Conservation (phyloP, 2,888 invertebrate species). For the Nephrotoma flavescens region DNA sequence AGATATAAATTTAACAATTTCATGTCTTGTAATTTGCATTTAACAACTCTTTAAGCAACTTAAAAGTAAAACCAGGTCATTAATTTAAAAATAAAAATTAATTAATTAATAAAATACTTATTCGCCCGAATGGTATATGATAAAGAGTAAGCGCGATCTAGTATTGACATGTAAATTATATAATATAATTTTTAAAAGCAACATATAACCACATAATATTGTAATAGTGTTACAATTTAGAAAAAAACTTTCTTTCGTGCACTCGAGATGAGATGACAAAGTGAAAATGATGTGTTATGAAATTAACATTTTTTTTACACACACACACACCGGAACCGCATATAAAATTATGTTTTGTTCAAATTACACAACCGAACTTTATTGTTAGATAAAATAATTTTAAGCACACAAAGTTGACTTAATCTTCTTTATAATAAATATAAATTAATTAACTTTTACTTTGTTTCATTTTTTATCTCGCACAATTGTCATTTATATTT, state of each 20-base stretch:
- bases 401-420: not conserved
- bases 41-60: not conserved
- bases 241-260: not conserved
- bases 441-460: not conserved
- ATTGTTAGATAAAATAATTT: not conserved
- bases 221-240: not conserved
- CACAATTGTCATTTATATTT: not conserved
- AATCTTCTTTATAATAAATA: not conserved
- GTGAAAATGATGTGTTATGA: not conserved
- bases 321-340: not conserved
- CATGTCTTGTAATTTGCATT: not conserved
- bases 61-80: not conserved
- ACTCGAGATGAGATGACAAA: not conserved
- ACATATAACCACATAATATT: not conserved
- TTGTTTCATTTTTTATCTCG: not conserved
- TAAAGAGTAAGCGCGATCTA: not conserved
- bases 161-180: not conserved
- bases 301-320: not conserved
- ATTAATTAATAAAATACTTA: not conserved
- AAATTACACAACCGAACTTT: not conserved
- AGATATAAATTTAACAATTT: not conserved
- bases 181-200: not conserved
- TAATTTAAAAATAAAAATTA: not conserved
- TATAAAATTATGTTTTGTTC: not conserved
- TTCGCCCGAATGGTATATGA: not conserved